Percentiles rank a stretch among this genome's conserved stretches.
Conservation (phyloP, 1,140 invertebrate genomes). For the Hylaeus volcanicus region DNA sequence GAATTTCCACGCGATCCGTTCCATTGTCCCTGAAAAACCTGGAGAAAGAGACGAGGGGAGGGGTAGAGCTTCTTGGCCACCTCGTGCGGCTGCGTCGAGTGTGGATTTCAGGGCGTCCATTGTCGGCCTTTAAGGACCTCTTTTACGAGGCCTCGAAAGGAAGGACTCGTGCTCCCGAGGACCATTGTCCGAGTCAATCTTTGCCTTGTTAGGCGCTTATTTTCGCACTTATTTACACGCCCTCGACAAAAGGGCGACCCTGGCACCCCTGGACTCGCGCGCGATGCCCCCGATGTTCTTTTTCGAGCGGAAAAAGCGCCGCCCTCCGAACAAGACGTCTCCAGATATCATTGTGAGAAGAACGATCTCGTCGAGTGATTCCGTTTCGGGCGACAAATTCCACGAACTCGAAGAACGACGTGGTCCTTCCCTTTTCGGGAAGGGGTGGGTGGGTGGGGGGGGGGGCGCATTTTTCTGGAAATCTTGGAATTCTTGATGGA, state of each 20-base stretch:
- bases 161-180: constrained; percentile 59
- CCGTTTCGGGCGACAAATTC: not conserved
- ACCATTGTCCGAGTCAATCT: constrained; percentile 79
- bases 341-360: not conserved
- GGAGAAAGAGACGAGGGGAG: not conserved
- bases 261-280: constrained; percentile 15
- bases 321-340: constrained; percentile 16
- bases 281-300: not conserved
- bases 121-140: constrained; percentile 53
- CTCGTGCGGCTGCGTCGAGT: constrained; percentile 46
- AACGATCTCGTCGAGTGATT: constrained; percentile 17
- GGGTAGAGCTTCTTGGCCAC: constrained; percentile 2
- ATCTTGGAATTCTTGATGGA: too few relatives aligned
- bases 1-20: constrained; percentile 71
- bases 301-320: not conserved
- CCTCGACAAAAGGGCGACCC: constrained; percentile 45
- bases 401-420: not conserved
- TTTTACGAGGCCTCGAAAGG: constrained; percentile 46
- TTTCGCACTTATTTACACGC: constrained; percentile 76
- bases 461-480: not conserved
- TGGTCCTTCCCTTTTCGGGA: too few relatives aligned
- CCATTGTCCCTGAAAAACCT: constrained; percentile 41
- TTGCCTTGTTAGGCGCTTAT: constrained; percentile 80
- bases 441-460: not conserved
- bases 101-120: constrained; percentile 66